phyloP scores from a whole-genome alignment of 1,140 invertebrate species.

The Anoplophora glabripennis region DNA sequence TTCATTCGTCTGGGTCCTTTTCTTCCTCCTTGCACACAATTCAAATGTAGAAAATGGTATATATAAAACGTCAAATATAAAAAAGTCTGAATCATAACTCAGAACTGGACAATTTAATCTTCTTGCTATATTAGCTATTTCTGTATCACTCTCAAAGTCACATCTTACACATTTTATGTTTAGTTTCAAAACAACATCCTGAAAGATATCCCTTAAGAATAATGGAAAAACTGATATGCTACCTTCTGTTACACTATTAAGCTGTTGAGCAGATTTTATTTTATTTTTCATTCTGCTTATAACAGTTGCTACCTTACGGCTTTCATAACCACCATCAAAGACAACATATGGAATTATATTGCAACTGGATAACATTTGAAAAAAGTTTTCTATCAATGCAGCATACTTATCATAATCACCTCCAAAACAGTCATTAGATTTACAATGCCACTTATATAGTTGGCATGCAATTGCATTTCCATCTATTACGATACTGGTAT shows the following conservation, averaged over 20 bases:
- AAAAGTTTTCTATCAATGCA: conserved; percentile 63
- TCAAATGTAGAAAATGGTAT: conserved; percentile 68
- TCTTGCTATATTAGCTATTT: conserved; percentile 74
- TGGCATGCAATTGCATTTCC: conserved; percentile 75
- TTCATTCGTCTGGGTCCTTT: conserved; percentile 23
- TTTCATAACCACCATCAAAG: conserved; percentile 79
- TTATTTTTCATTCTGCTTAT: conserved; percentile 61
- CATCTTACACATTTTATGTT: conserved; percentile 66
- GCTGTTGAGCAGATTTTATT: conserved; percentile 54
- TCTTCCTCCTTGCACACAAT: conserved; percentile 33
- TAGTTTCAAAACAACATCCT: conserved; percentile 61
- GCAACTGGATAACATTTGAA: conserved; percentile 68
- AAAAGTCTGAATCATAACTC: conserved; percentile 91
- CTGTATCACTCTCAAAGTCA: conserved; percentile 83
- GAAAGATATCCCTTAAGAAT: conserved; percentile 70
- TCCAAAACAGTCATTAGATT: conserved; percentile 70
- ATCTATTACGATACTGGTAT: conserved; percentile 76
- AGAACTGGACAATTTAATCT: conserved; percentile 77
- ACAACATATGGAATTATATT: conserved; percentile 74
- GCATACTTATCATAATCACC: conserved; percentile 83
- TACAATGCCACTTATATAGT: conserved; percentile 63
- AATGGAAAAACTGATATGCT: conserved; percentile 64
- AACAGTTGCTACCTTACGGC: conserved; percentile 72
- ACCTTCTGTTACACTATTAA: conserved; percentile 50
- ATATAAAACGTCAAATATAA: conserved; percentile 78